Conservation (phyloP, 2,888 invertebrate species). For the Apamea monoglypha region DNA sequence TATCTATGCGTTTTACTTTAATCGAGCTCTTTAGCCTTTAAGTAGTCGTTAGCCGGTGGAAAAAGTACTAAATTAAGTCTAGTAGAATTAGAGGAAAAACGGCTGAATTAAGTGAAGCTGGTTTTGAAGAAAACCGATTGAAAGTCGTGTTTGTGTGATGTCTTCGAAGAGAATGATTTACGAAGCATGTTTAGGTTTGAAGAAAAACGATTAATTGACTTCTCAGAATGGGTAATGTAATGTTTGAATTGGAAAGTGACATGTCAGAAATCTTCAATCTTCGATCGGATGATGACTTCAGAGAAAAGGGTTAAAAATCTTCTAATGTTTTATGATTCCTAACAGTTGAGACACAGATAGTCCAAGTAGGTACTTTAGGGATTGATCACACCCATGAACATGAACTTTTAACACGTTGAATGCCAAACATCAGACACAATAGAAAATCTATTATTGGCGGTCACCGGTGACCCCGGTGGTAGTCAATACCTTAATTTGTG, state of each 20-base stretch:
- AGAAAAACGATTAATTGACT: conserved; percentile 15
- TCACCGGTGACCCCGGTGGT: too few relatives aligned
- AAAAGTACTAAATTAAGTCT: conserved; percentile 57
- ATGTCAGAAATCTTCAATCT: background rate
- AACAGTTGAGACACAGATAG: background rate
- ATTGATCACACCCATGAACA: background rate
- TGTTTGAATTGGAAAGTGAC: conserved; percentile 15
- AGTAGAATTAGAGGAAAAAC: conserved; percentile 48
- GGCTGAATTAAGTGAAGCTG: conserved; percentile 23
- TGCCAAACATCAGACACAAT: too few relatives aligned
- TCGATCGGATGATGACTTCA: background rate
- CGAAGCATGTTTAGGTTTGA: background rate
- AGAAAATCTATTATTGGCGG: too few relatives aligned
- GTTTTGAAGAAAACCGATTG: conserved; percentile 34
- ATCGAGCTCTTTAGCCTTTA: conserved; percentile 66
- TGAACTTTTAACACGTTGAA: background rate
- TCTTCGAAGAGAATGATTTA: conserved; percentile 15
- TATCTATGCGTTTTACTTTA: conserved; percentile 75
- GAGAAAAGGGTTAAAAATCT: background rate
- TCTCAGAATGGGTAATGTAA: conserved; percentile 19
- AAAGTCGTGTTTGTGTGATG: conserved; percentile 21
- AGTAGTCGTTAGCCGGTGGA: conserved; percentile 58
- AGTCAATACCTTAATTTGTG: too few relatives aligned
- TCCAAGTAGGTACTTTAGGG: background rate
- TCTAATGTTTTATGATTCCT: background rate